phyloP scores from a whole-genome alignment of 2,113 vertebrate genomes.

The Gallinago undulata region DNA sequence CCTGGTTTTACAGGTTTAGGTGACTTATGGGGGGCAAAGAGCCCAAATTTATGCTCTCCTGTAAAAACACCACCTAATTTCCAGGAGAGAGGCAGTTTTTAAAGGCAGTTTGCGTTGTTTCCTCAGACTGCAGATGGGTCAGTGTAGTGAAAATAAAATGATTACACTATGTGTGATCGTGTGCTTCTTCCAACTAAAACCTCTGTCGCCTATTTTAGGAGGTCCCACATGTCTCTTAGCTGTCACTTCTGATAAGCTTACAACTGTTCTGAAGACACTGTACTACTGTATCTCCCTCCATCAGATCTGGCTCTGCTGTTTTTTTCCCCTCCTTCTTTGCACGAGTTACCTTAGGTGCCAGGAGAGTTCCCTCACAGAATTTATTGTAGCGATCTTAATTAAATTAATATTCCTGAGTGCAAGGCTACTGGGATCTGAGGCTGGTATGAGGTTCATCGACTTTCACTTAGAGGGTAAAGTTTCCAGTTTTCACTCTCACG shows the following conservation, averaged over 20 bases:
- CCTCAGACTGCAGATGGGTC: neutral
- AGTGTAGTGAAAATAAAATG: neutral
- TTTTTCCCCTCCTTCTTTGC: neutral
- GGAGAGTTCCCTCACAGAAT: conserved; percentile 49
- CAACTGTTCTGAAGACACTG: neutral
- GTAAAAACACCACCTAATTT: neutral
- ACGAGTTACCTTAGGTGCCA: neutral
- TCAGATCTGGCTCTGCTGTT: neutral
- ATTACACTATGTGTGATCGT: fast-evolving
- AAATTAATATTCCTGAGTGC: conserved; percentile 72
- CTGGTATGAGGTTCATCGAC: conserved; percentile 59
- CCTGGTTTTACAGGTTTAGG: neutral
- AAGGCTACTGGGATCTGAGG: conserved; percentile 60
- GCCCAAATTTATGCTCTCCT: fast-evolving
- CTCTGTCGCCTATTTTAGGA: neutral
- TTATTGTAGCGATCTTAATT: conserved; percentile 73
- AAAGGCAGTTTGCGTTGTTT: fast-evolving
- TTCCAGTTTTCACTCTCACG: conserved; percentile 59
- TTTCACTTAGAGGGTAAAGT: conserved; percentile 70
- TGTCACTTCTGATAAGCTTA: neutral
- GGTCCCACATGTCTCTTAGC: neutral
- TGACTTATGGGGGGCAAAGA: fast-evolving
- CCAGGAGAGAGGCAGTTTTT: neutral
- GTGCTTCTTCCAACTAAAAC: neutral
- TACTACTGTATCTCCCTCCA: neutral